These are phyloP conservation scores for Zosterops japonicus DNA, from an alignment of 2,113 vertebrate genomes.

Conservation along the genomic window DNA sequence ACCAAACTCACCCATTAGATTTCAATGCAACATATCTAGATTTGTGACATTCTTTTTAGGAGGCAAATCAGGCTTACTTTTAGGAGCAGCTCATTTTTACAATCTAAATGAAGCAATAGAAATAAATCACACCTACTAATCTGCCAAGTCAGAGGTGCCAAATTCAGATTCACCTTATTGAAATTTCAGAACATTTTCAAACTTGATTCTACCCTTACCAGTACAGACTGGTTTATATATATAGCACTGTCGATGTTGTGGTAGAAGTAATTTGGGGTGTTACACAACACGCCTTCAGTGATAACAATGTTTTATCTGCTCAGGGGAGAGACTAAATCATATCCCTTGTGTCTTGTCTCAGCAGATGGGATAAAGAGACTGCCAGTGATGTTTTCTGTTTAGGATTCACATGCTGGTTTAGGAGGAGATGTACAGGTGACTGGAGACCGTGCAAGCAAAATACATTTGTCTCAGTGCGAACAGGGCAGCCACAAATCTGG, in stretches of 20 bases:
- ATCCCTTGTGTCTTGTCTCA: neutral
- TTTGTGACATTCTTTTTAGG: neutral
- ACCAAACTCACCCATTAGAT: neutral
- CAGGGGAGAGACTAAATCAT: neutral
- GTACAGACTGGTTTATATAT: neutral
- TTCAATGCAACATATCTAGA: neutral
- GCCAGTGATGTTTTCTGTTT: neutral
- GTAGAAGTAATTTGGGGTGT: neutral
- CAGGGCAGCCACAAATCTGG: neutral
- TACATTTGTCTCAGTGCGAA: neutral
- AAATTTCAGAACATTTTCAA: neutral
- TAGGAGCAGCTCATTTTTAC: neutral
- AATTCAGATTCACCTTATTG: neutral
- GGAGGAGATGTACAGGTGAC: neutral
- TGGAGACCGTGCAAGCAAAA: neutral
- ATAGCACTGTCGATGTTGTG: neutral
- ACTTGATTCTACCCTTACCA: neutral
- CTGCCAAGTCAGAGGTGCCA: neutral
- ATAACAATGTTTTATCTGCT: neutral
- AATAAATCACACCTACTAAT: neutral
- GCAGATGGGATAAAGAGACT: neutral
- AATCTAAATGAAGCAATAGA: neutral
- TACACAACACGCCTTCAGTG: neutral
- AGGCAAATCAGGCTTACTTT: neutral
- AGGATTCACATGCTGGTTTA: neutral